phyloP scores from a whole-genome alignment of 2,113 vertebrate species.

The Pipra filicauda region DNA sequence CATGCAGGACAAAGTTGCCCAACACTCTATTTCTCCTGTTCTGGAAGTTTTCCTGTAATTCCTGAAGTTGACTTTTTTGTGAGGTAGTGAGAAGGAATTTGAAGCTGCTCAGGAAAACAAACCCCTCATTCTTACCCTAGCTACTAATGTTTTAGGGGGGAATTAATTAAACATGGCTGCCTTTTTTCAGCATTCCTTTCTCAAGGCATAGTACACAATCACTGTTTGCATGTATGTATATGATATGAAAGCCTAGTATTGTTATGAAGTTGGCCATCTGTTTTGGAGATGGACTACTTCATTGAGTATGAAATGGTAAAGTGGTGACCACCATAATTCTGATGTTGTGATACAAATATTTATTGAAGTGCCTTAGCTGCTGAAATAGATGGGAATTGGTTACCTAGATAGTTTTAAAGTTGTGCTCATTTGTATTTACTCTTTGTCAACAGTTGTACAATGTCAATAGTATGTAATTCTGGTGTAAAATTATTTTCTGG shows the following conservation, averaged over 20 bases:
- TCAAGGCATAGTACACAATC: background rate
- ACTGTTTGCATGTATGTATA: background rate
- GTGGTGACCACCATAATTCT: background rate
- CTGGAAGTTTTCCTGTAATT: background rate
- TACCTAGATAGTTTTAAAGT: background rate
- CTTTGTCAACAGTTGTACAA: background rate
- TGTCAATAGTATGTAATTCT: background rate
- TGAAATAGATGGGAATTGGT: background rate
- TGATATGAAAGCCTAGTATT: background rate
- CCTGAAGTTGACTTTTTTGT: background rate
- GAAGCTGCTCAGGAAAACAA: background rate
- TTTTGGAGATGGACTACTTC: background rate
- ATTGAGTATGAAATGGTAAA: background rate
- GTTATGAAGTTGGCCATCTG: background rate
- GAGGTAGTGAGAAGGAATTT: background rate
- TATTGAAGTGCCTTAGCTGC: background rate
- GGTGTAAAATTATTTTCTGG: background rate
- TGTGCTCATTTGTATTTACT: background rate
- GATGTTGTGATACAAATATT: background rate
- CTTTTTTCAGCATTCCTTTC: background rate
- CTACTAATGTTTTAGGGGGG: background rate
- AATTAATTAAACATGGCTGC: background rate
- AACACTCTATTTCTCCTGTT: background rate
- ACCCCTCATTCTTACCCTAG: background rate
- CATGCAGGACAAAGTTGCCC: background rate